Evolutionary conservation across 2,113 vertebrate species (phyloP).

Genomic region (Alosa alosa): DNA sequence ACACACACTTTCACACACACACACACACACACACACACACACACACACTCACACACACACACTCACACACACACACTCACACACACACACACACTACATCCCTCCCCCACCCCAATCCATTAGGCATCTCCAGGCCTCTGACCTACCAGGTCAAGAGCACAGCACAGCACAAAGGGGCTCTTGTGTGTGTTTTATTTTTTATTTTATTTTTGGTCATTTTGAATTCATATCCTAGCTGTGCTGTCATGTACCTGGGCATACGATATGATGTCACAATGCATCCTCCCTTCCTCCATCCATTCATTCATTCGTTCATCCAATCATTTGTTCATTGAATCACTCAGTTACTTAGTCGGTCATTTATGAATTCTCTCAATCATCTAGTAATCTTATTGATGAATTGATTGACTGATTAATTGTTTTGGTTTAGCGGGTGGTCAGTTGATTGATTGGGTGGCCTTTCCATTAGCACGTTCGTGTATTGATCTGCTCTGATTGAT

Average conservation of each 20-base stretch:
- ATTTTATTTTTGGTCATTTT: neutral
- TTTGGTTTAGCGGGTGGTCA: neutral
- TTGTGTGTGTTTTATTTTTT: neutral
- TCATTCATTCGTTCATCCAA: neutral
- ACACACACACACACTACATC: no score
- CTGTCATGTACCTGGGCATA: neutral
- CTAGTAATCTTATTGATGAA: neutral
- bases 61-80: no score
- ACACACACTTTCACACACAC: no score
- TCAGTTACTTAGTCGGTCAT: neutral
- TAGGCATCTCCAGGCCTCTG: neutral
- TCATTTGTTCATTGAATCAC: neutral
- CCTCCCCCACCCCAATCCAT: neutral
- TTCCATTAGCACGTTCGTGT: neutral
- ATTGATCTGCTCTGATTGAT: neutral
- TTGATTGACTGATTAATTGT: constrained; percentile 8
- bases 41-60: no score
- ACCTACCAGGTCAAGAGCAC: neutral
- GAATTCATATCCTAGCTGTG: neutral
- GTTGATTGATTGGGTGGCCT: neutral
- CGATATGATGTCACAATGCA: neutral
- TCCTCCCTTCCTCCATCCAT: neutral
- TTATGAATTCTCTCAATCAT: neutral
- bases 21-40: no score
- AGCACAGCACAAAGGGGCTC: neutral